These are phyloP conservation scores for Anas platyrhynchos DNA, from an alignment of 2,113 vertebrate species.

Conservation along the genomic window DNA sequence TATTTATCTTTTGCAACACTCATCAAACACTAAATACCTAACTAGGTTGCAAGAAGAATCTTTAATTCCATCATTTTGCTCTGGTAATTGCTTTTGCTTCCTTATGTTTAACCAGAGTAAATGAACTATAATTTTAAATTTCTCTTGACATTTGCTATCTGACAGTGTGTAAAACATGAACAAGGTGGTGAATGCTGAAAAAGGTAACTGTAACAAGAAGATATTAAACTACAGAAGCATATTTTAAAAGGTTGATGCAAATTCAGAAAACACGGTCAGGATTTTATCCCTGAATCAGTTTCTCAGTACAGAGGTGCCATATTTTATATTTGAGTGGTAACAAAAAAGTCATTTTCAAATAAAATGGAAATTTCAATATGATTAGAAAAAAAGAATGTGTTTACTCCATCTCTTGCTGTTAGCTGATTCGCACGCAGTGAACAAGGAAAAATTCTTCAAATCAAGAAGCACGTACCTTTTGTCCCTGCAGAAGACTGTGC, in stretches of 20 bases:
- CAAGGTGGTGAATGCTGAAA: slow-evolving; percentile 72
- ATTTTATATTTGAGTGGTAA: not conserved
- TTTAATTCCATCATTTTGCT: slow-evolving; percentile 80
- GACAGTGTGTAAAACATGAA: slow-evolving; percentile 72
- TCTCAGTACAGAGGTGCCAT: not conserved
- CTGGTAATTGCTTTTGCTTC: slow-evolving; percentile 82
- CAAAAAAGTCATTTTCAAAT: not conserved
- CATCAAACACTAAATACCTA: slow-evolving; percentile 81
- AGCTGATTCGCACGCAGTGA: not conserved
- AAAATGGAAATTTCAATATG: not conserved
- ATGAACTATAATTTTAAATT: slow-evolving; percentile 82
- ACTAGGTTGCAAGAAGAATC: slow-evolving; percentile 77
- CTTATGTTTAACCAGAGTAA: slow-evolving; percentile 82
- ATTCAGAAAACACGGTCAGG: not conserved
- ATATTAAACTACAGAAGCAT: not conserved
- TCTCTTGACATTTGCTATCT: slow-evolving; percentile 78
- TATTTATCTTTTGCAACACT: slow-evolving; percentile 77
- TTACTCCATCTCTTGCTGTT: not conserved
- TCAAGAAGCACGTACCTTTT: not conserved
- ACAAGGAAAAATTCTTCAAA: not conserved
- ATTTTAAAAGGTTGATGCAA: not conserved
- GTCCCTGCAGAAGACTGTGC: not conserved
- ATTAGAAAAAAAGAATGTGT: not conserved
- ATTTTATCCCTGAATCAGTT: not conserved
- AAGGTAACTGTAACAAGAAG: slow-evolving; percentile 71